Evolutionary conservation across 2,888 invertebrate genomes (phyloP), one percentile per base, ranked within the genome.

Genomic region (Melanotus villosus): DNA sequence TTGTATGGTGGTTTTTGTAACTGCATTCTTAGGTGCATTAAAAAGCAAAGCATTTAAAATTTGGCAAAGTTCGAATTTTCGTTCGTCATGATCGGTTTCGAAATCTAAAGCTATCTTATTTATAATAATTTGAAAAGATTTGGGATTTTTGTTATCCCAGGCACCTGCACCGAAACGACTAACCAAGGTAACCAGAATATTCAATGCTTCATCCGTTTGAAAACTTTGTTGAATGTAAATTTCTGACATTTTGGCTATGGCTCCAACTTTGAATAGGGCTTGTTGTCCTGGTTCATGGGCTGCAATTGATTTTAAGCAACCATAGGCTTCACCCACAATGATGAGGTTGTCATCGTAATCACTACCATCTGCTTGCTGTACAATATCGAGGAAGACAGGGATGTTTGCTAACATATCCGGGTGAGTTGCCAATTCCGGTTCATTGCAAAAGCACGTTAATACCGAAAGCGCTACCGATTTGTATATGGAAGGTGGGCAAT

Each of bases 381-480:
- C 93, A 75, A 96, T 94, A 75, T 94, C 92, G 65, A 96, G 85
- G 77, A 96, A 90, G 1, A 93, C 92, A 12, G 95, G 94, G 77
- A 95, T 91, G 77, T 93, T 93, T 41, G 90, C 91, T 56, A 95
- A 87, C 90, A 96, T 93, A 79, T 95, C 94, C 26, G 93, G 91
- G 81, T 94, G 93, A 26, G 91, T 90, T 16, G 93, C 93, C 70
- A 96, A 83, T 80, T 92, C 92, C 75, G 92, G 89, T 81, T 94
- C 93, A 77, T 90, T 90, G 80, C 95, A 95, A 85, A 97, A 95
- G 65, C 93, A 92, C 0, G 96, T 94, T 34, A 97, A 87, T 65
- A 97, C 91, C 5, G 94, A 95, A 38, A 97, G 85, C 0, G 96
- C 96, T 45, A 97, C 93, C 7, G 96, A 95, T 85, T 96, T 96